Conservation (phyloP, 2,888 invertebrate genomes). For the Zygothrica quintamaculata region DNA sequence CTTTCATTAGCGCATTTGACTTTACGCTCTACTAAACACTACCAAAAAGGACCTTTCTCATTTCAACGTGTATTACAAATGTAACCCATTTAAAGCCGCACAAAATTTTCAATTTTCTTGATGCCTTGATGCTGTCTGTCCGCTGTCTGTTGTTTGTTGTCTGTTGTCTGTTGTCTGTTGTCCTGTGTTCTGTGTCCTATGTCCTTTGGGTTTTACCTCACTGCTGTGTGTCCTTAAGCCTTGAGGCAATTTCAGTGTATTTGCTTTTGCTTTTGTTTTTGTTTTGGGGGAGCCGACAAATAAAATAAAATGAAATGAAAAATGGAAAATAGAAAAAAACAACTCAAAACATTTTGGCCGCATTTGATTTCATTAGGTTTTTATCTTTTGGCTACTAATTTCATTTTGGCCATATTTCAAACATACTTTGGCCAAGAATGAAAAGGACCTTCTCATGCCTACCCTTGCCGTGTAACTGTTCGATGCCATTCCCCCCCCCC, state of each 20-base stretch:
- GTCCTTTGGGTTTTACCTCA: too few relatives aligned
- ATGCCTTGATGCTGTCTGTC: too few relatives aligned
- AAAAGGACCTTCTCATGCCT: background rate
- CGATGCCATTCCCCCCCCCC: constrained; percentile 16
- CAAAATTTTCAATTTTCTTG: constrained; percentile 71
- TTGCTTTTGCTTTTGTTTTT: constrained; percentile 21
- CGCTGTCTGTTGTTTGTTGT: too few relatives aligned
- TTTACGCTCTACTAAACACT: constrained; percentile 69
- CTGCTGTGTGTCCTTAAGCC: background rate
- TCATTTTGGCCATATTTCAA: constrained; percentile 71
- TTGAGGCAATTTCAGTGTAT: constrained; percentile 37
- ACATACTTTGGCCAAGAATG: constrained; percentile 25
- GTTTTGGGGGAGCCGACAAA: too few relatives aligned
- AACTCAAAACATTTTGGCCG: constrained; percentile 72
- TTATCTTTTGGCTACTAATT: constrained; percentile 73
- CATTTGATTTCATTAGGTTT: constrained; percentile 78
- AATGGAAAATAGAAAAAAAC: constrained; percentile 31
- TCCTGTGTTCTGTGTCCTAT: too few relatives aligned
- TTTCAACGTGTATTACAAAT: constrained; percentile 48
- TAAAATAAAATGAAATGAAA: too few relatives aligned
- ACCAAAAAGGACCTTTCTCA: constrained; percentile 37
- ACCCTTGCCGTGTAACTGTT: background rate
- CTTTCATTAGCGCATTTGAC: constrained; percentile 66
- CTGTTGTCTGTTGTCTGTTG: too few relatives aligned
- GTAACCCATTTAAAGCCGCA: constrained; percentile 63